Percentiles rank a stretch among this genome's conserved stretches.
phyloP scores from a whole-genome alignment of 2,888 invertebrate species.

The Tanytarsus gracilentus region DNA sequence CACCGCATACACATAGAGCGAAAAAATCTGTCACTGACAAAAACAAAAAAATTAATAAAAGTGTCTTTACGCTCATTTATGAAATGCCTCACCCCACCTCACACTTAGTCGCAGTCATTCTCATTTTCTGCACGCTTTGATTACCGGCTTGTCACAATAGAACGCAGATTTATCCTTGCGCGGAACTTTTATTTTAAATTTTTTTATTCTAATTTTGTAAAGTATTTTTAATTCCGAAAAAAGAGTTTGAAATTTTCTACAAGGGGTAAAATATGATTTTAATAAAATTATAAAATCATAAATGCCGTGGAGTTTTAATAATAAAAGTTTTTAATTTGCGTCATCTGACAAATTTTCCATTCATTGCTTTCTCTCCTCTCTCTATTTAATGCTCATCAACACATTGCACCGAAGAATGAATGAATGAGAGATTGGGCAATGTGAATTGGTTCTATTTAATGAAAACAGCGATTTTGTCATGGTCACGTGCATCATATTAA shows the following conservation, averaged over 20 bases:
- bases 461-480: constrained; percentile 41
- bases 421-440: too few species aligned
- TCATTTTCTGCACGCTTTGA: constrained; percentile 4
- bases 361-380: not conserved
- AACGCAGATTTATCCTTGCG: constrained; percentile 14
- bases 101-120: too few species aligned
- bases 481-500: constrained; percentile 39
- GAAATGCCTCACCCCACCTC: too few species aligned
- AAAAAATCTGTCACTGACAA: constrained; percentile 28
- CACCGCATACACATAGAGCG: not conserved
- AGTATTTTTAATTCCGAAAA: too few species aligned
- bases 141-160: constrained; percentile 10
- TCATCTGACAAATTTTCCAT: constrained; percentile 28
- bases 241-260: too few species aligned
- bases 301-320: constrained; percentile 3
- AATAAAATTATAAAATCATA: constrained; percentile 29
- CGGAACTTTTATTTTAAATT: too few species aligned
- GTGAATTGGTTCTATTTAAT: constrained; percentile 34
- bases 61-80: not conserved
- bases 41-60: constrained; percentile 18
- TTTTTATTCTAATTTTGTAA: too few species aligned
- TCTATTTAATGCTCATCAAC: too few species aligned
- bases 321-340: not conserved
- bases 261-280: constrained; percentile 27
- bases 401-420: too few species aligned